A percentile compares a stretch with the other conserved stretches of the same genome.
phyloP scores from a whole-genome alignment of 2,888 invertebrate genomes.

The Apocheima hispidaria region DNA sequence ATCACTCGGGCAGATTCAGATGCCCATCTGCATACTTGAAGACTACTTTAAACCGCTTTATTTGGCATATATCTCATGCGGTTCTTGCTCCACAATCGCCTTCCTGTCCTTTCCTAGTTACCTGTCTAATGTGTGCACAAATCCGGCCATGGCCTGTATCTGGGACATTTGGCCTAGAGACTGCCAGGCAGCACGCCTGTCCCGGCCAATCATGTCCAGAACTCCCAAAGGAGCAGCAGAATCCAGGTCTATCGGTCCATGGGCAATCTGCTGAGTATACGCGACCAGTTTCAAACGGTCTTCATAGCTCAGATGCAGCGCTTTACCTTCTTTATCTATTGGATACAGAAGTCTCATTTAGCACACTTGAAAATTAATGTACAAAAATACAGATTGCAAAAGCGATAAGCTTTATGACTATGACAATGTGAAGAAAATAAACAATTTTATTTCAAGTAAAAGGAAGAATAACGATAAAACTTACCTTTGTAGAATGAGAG shows the following conservation, averaged over 20 bases:
- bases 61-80: too few relatives aligned
- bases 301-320: conserved; percentile 96
- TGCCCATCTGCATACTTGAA: too few relatives aligned
- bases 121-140: conserved; percentile 94
- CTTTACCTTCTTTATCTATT: conserved; percentile 98
- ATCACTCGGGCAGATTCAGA: too few relatives aligned
- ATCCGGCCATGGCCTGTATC: conserved; percentile 96
- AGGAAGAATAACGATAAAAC: conserved; percentile 23
- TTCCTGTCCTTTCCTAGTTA: too few relatives aligned
- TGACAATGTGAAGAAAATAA: neutral
- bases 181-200: conserved; percentile 97
- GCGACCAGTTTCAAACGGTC: conserved; percentile 97
- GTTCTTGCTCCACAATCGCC: too few relatives aligned
- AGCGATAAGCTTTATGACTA: neutral
- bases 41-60: too few relatives aligned
- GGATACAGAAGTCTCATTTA: neutral
- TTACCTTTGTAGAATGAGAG: conserved; percentile 97
- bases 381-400: neutral
- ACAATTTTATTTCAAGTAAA: neutral
- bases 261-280: conserved; percentile 95
- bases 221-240: conserved; percentile 94
- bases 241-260: conserved; percentile 92
- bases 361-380: neutral
- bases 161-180: conserved; percentile 93
- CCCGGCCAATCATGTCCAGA: conserved; percentile 97